phyloP scores from a whole-genome alignment of 2,797 vertebrate genomes.

The Xiphophorus birchmanni region DNA sequence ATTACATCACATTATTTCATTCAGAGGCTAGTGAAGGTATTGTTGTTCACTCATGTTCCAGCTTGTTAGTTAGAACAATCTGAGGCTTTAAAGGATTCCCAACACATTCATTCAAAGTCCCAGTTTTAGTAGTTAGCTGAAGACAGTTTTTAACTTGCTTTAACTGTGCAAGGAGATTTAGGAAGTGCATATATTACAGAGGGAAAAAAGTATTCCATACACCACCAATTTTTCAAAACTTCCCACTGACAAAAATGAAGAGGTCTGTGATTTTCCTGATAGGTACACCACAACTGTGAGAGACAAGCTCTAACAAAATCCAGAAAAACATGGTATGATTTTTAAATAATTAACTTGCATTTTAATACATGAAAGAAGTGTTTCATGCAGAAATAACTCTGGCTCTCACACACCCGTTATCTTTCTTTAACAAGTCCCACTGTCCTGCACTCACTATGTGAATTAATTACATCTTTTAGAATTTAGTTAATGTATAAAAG shows the following conservation, averaged over 20 bases:
- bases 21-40: not conserved
- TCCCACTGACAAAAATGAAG: not conserved
- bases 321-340: not conserved
- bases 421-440: too few species aligned
- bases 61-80: not conserved
- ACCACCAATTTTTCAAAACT: not conserved
- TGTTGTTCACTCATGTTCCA: not conserved
- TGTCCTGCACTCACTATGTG: not conserved
- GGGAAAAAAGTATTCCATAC: not conserved
- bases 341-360: not conserved
- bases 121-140: not conserved
- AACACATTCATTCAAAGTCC: too few species aligned
- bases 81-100: too few species aligned
- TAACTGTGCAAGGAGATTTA: not conserved
- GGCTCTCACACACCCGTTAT: not conserved
- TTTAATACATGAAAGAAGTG: too few species aligned
- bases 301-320: not conserved
- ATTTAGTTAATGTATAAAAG: not conserved
- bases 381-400: not conserved
- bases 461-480: not conserved
- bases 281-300: not conserved
- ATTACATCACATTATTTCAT: not conserved
- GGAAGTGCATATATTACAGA: not conserved
- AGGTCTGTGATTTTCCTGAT: not conserved
- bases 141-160: not conserved